Evolutionary conservation across 1,140 invertebrate species (phyloP).

Genomic region (Papilio polytes): DNA sequence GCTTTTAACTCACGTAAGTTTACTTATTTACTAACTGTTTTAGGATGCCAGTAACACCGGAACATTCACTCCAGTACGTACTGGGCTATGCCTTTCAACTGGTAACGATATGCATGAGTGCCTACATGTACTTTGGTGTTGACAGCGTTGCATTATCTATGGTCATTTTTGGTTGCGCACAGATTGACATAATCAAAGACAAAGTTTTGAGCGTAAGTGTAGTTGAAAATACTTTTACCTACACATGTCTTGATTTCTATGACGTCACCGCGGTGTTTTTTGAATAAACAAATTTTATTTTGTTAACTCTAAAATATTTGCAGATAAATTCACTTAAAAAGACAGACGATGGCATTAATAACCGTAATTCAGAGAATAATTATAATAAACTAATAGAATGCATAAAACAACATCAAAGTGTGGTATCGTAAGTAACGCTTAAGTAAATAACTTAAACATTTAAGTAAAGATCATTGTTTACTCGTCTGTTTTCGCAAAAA

Average conservation of each 20-base stretch:
- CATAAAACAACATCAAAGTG: slow-evolving; percentile 65
- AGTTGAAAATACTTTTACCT: too few relatives aligned
- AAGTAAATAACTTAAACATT: not conserved
- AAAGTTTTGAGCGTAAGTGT: slow-evolving; percentile 59
- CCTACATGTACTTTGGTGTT: slow-evolving; percentile 76
- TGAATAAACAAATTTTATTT: not conserved
- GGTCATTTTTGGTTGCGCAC: slow-evolving; percentile 72
- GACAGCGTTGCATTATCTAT: slow-evolving; percentile 69
- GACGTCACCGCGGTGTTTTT: not conserved
- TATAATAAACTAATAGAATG: slow-evolving; percentile 64
- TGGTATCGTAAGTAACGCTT: slow-evolving; percentile 58
- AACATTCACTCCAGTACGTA: slow-evolving; percentile 63
- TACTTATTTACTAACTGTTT: not conserved
- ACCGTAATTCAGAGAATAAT: slow-evolving; percentile 39
- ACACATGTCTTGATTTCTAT: not conserved
- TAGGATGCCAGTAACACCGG: slow-evolving; percentile 73
- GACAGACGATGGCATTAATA: slow-evolving; percentile 23
- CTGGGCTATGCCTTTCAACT: slow-evolving; percentile 69
- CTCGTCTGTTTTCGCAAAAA: too few relatives aligned
- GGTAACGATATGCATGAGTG: slow-evolving; percentile 70
- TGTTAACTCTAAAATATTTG: not conserved
- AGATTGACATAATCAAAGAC: slow-evolving; percentile 70
- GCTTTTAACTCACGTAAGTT: too few relatives aligned
- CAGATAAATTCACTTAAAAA: slow-evolving; percentile 49
- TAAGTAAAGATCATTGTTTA: too few relatives aligned